Conservation (phyloP, 2,113 vertebrate species). For the Hemiprocne comata region DNA sequence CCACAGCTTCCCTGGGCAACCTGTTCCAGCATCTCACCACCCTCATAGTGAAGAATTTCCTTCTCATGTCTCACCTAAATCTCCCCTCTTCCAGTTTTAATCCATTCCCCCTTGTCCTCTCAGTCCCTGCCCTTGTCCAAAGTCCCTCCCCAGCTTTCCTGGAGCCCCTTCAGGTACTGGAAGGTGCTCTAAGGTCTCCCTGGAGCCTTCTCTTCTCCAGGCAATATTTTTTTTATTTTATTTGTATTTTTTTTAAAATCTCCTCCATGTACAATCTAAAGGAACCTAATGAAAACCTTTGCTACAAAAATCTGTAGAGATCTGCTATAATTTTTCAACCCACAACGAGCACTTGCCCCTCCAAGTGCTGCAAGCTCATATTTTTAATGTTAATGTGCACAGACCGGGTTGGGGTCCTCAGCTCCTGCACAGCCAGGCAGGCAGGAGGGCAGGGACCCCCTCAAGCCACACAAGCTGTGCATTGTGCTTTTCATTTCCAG, state of each 20-base stretch:
- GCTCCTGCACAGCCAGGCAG: rapidly evolving
- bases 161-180: too few relatives aligned
- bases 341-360: neutral
- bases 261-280: too few relatives aligned
- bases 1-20: too few relatives aligned
- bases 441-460: neutral
- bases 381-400: neutral
- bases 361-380: neutral
- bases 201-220: too few relatives aligned
- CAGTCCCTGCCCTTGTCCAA: too few relatives aligned
- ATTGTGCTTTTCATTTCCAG: neutral
- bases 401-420: neutral
- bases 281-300: neutral
- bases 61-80: too few relatives aligned
- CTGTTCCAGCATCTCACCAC: too few relatives aligned
- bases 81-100: too few relatives aligned
- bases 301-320: neutral
- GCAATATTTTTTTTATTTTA: neutral
- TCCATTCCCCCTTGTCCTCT: too few relatives aligned
- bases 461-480: neutral
- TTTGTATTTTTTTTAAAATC: neutral
- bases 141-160: too few relatives aligned
- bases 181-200: too few relatives aligned
- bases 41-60: too few relatives aligned
- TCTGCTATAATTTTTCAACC: neutral